Percentiles rank a stretch among this genome's conserved stretches.
Conservation (phyloP, 2,113 vertebrate species). For the Hassar affinis region DNA sequence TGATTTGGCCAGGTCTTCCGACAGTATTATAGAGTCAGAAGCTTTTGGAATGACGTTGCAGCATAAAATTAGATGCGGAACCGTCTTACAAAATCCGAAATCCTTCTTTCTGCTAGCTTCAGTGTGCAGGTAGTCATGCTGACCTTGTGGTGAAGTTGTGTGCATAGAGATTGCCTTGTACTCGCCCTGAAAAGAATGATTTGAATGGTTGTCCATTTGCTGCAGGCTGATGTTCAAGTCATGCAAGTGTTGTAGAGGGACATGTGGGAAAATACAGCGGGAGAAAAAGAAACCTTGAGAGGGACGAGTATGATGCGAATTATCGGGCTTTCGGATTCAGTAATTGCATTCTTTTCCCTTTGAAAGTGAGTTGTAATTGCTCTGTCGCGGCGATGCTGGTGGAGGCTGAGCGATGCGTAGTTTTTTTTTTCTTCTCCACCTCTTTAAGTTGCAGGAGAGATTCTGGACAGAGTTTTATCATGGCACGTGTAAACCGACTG, state of each 20-base stretch:
- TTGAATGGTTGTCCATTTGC: neutral
- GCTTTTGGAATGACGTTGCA: neutral
- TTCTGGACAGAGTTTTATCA: neutral
- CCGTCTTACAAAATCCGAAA: neutral
- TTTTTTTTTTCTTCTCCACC: neutral
- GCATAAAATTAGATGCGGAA: neutral
- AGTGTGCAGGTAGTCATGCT: neutral
- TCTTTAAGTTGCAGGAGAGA: neutral
- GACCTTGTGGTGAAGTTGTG: neutral
- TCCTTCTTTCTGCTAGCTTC: neutral
- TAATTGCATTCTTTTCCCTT: conserved; percentile 49
- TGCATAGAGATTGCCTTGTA: neutral
- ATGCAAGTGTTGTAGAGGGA: neutral
- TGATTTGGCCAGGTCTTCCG: no score
- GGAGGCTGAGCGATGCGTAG: neutral
- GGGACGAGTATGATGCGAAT: conserved; percentile 35
- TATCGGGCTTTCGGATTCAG: conserved; percentile 18
- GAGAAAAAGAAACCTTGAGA: conserved; percentile 31
- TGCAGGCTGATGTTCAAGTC: neutral
- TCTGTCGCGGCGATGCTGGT: neutral
- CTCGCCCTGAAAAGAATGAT: neutral
- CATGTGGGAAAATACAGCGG: neutral
- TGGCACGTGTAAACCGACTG: neutral
- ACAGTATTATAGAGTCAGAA: no score
- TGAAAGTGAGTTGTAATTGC: conserved; percentile 45